Evolutionary conservation across 1,140 invertebrate species (phyloP).

Genomic region (Ceratosolen fusciceps): DNA sequence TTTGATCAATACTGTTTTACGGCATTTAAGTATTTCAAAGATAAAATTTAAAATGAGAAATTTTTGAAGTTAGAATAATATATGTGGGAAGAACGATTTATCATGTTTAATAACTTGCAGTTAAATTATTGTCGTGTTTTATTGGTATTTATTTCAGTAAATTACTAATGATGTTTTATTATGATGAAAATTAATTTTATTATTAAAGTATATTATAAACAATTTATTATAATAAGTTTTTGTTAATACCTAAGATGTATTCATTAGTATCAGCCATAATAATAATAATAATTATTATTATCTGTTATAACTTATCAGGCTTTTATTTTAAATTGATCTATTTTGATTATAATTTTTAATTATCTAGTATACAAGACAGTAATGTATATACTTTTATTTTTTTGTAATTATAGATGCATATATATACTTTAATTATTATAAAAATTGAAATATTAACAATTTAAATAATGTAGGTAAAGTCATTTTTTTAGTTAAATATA

Average conservation of each 20-base stretch:
- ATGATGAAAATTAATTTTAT: not conserved
- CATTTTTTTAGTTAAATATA: too few species aligned
- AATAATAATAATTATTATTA: too few species aligned
- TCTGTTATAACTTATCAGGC: not conserved
- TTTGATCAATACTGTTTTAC: not conserved
- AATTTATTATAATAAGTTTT: not conserved
- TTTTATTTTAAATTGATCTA: not conserved
- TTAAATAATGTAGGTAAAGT: too few species aligned
- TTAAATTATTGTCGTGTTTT: not conserved
- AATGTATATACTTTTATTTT: not conserved
- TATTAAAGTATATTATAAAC: not conserved
- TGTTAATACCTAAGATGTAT: not conserved
- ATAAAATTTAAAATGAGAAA: not conserved
- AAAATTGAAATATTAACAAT: too few species aligned
- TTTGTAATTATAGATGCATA: too few species aligned
- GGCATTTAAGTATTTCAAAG: not conserved
- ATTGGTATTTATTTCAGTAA: not conserved
- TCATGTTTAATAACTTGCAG: not conserved
- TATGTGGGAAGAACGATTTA: not conserved
- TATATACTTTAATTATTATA: too few species aligned
- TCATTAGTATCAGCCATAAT: not conserved
- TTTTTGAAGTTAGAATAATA: not conserved
- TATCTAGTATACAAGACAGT: not conserved
- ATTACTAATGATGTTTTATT: not conserved
- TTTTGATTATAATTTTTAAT: not conserved